These are phyloP conservation scores for Drosophila lini DNA, from an alignment of 1,140 invertebrate species.

Conservation along the genomic window DNA sequence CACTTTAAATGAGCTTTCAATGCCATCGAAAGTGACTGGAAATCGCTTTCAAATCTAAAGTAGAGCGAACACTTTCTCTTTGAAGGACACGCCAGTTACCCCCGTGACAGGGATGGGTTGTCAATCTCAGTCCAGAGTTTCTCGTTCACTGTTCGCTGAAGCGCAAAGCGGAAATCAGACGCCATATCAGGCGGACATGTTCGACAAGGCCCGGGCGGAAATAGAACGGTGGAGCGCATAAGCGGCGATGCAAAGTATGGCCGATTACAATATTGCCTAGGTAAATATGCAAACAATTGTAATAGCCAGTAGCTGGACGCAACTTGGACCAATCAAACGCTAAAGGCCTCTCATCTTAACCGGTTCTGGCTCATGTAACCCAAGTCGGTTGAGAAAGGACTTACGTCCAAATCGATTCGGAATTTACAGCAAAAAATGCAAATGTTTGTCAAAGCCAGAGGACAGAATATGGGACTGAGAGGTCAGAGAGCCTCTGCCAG, in stretches of 20 bases:
- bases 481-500: slow-evolving; percentile 18
- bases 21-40: slow-evolving; percentile 32
- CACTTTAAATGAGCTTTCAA: slow-evolving; percentile 32
- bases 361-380: slow-evolving; percentile 14
- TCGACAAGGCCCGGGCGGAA: slow-evolving; percentile 65
- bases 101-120: slow-evolving; percentile 37
- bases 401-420: slow-evolving; percentile 60
- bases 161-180: slow-evolving; percentile 73
- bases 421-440: slow-evolving; percentile 70
- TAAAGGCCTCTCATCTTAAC: slow-evolving; percentile 10
- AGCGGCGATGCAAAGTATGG: slow-evolving; percentile 28
- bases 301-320: slow-evolving; percentile 5
- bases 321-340: slow-evolving; percentile 48
- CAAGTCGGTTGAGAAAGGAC: slow-evolving; percentile 29
- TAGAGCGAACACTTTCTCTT: slow-evolving; percentile 64
- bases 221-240: slow-evolving; percentile 47
- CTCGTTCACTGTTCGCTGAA: slow-evolving; percentile 51
- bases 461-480: not conserved
- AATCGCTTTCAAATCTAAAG: slow-evolving; percentile 48
- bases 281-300: slow-evolving; percentile 43
- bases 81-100: slow-evolving; percentile 55
- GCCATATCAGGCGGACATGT: slow-evolving; percentile 72
- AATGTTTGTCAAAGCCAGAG: slow-evolving; percentile 35
- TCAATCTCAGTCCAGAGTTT: slow-evolving; percentile 53
- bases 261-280: slow-evolving; percentile 26